A percentile compares a stretch with the other conserved stretches of the same genome.
Evolutionary conservation across 2,888 invertebrate species (phyloP).

Genomic region (Empis livida): DNA sequence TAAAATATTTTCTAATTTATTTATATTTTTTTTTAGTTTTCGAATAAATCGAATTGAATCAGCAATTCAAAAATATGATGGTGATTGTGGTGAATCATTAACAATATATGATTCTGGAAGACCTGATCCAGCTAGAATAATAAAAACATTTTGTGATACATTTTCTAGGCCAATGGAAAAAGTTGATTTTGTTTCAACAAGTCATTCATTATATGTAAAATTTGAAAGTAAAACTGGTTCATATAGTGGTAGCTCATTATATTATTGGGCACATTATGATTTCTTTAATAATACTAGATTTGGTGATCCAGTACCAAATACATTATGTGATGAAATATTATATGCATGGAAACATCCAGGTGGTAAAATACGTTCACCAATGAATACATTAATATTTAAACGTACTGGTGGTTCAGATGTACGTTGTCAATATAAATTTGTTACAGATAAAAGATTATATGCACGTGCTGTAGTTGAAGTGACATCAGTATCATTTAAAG

Average conservation of each 20-base stretch:
- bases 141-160: slow-evolving; percentile 89
- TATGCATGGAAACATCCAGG: slow-evolving; percentile 69
- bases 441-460: slow-evolving; percentile 68
- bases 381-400: slow-evolving; percentile 80
- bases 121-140: slow-evolving; percentile 79
- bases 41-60: slow-evolving; percentile 81
- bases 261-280: slow-evolving; percentile 90
- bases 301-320: slow-evolving; percentile 68
- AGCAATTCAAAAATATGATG: slow-evolving; percentile 72
- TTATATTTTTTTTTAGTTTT: slow-evolving; percentile 48
- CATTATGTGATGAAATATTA: slow-evolving; percentile 78
- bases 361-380: slow-evolving; percentile 66
- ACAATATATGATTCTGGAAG: slow-evolving; percentile 80
- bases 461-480: slow-evolving; percentile 66
- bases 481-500: slow-evolving; percentile 71
- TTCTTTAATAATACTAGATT: slow-evolving; percentile 84
- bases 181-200: slow-evolving; percentile 81
- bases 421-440: slow-evolving; percentile 69
- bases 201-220: slow-evolving; percentile 72
- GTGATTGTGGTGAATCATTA: slow-evolving; percentile 80
- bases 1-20: too few relatives aligned
- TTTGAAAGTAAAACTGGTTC: slow-evolving; percentile 88
- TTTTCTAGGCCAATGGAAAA: slow-evolving; percentile 89
- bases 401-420: slow-evolving; percentile 61
- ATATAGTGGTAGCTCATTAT: slow-evolving; percentile 85